Conservation (phyloP, 2,113 vertebrate species). For the Colossoma macropomum region DNA sequence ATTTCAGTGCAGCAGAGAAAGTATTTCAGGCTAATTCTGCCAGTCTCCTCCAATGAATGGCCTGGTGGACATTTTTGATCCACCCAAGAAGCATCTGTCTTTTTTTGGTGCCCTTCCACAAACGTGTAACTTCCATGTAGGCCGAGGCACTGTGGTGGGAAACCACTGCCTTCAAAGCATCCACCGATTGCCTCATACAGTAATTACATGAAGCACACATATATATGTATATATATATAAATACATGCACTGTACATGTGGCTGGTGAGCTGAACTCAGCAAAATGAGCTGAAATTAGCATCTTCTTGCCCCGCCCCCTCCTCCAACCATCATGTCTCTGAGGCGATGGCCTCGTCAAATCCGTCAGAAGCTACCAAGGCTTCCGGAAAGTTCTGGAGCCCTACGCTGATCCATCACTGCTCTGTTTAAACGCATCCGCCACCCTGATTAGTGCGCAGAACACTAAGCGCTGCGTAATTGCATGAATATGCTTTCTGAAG, state of each 20-base stretch:
- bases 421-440: conserved; percentile 45
- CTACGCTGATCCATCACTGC: conserved; percentile 35
- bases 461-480: conserved; percentile 46
- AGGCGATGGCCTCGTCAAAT: conserved; percentile 48
- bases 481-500: conserved; percentile 56
- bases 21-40: no score
- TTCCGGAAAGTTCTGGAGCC: conserved; percentile 37
- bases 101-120: background rate
- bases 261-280: background rate
- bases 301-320: background rate
- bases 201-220: conserved; percentile 40
- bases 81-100: conserved; percentile 32
- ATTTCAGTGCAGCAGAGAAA: no score
- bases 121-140: conserved; percentile 12
- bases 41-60: no score
- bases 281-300: conserved; percentile 21
- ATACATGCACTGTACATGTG: conserved; percentile 28
- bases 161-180: conserved; percentile 34
- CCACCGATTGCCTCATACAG: conserved; percentile 27
- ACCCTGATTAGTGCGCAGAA: conserved; percentile 37
- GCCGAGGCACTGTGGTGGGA: conserved; percentile 8
- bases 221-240: conserved; percentile 23
- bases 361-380: conserved; percentile 40
- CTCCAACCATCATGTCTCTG: conserved; percentile 22
- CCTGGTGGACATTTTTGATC: conserved; percentile 10